Evolutionary conservation across 64 coral and sea anemone species (phyloP).

Genomic region (Pocillopora verrucosa): DNA sequence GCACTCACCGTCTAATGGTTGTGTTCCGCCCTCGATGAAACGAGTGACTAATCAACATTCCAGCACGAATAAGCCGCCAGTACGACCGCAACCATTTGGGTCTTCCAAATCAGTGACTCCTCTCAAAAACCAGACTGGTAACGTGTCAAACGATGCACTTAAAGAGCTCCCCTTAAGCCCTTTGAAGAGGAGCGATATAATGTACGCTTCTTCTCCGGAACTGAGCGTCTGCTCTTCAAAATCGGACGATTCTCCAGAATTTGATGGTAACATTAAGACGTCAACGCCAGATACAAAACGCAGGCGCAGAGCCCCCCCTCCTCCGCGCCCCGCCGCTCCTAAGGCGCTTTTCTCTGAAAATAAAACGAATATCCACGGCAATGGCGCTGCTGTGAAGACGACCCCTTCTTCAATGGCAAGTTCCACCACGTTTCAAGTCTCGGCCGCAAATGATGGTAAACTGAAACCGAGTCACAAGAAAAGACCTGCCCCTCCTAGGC

Average conservation of each 20-base stretch:
- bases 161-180: neutral
- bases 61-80: neutral
- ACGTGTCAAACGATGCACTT: neutral
- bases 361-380: neutral
- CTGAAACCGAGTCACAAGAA: conserved; percentile 27
- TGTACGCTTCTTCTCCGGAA: conserved; percentile 12
- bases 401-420: neutral
- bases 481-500: conserved; percentile 20
- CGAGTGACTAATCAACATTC: neutral
- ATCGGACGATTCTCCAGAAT: conserved; percentile 5
- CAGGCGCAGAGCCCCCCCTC: conserved; percentile 5
- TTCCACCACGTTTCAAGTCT: neutral
- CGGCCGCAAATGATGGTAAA: neutral
- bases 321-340: neutral
- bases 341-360: neutral
- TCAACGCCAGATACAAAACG: conserved; percentile 24
- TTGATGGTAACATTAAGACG: conserved; percentile 1
- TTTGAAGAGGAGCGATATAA: conserved; percentile 18
- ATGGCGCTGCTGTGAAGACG: neutral
- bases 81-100: neutral
- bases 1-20: neutral
- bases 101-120: neutral
- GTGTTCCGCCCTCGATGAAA: neutral
- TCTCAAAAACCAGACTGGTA: neutral
- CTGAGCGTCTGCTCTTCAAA: neutral